Base-by-base conservation (phyloP, 2,888 invertebrate species). In the Poecilobothrus nobilitatus region DNA sequence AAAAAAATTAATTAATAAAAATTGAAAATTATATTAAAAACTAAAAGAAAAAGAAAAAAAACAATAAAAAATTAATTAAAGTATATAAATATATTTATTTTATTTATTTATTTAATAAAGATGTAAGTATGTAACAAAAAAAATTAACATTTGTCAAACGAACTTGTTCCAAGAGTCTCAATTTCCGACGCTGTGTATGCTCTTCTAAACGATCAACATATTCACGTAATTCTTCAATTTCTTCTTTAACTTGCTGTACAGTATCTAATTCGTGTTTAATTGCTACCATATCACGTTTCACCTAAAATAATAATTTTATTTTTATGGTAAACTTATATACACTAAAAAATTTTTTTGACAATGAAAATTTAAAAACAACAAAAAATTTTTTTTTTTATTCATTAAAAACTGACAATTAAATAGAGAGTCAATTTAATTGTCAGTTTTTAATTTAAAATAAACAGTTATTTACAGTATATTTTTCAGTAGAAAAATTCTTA, bases 201-300 rank as follows among this genome's bases (percentile, higher is more conserved):
- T 94, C 94, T 83, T 94, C 95, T 74, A 95, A 87, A 74, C 94
- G 87, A 83, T 95, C 95, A 74, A 95, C 94, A 83, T 94, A 94
- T 83, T 94, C 94, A 76, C 94, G 86, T 80, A 95, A 84, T 83
- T 95, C 94, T 80, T 95, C 95, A 79, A 95, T 94, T 84, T 95
- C 95, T 80, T 94, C 94, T 82, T 95, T 95, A 76, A 95, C 95
- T 83, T 94, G 94, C 84, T 95, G 95, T 77, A 95, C 94, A 72
- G 94, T 92, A 83, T 94, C 94, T 82, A 95, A 85, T 84, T 95
- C 95, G 81, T 93, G 92, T 85, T 94, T 94, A 85, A 95, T 94
- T 80, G 93, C 93, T 77, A 94, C 93, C 94, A 95, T 94, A 84
- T 95, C 95, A 78, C 94, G 89, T 84, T 95, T 95, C 76, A 95